Percentiles rank a stretch among this genome's conserved stretches.
phyloP scores from a whole-genome alignment of 2,113 vertebrate species.

The Ptychochromis oligacanthus region DNA sequence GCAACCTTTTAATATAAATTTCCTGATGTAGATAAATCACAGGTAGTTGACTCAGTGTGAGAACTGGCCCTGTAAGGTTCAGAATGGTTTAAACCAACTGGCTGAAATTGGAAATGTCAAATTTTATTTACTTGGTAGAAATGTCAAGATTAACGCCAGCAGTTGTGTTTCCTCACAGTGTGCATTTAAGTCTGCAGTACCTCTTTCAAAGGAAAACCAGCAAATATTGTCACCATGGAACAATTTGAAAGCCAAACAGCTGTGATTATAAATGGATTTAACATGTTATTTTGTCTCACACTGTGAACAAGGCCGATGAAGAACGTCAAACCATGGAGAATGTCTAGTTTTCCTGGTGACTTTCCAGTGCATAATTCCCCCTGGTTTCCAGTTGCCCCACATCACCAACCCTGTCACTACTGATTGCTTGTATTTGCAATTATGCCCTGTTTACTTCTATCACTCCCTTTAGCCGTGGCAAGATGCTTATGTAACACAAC shows the following conservation, averaged over 20 bases:
- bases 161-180: background rate
- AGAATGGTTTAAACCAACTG: background rate
- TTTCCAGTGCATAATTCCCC: conserved; percentile 17
- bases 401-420: conserved; percentile 61
- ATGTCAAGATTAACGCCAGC: background rate
- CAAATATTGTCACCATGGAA: background rate
- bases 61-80: background rate
- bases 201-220: background rate
- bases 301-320: background rate
- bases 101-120: background rate
- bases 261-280: background rate
- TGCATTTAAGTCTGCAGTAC: background rate
- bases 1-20: background rate
- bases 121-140: background rate
- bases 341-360: conserved; percentile 28
- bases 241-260: background rate
- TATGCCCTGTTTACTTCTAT: conserved; percentile 60
- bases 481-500: conserved; percentile 64
- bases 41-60: background rate
- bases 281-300: conserved; percentile 4
- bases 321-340: conserved; percentile 1
- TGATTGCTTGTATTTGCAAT: conserved; percentile 33
- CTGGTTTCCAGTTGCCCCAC: conserved; percentile 35
- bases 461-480: conserved; percentile 50
- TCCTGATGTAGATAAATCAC: background rate